Evolutionary conservation across 2,797 vertebrate species (phyloP).

Genomic region (Sebastes diploproa): DNA sequence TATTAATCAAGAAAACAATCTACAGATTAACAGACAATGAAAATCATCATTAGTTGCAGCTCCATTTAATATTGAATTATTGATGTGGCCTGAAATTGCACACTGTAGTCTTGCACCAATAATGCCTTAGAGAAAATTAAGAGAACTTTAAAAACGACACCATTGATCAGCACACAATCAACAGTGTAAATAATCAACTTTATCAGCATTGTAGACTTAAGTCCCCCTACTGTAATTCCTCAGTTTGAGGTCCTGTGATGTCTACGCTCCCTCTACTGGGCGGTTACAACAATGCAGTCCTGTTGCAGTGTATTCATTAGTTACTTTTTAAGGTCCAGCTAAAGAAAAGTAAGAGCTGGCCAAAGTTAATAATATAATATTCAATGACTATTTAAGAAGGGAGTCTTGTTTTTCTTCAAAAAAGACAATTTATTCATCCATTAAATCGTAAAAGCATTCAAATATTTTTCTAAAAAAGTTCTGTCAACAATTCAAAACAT

Average conservation of each 20-base stretch:
- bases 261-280: slow-evolving; percentile 78
- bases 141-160: not conserved
- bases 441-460: slow-evolving; percentile 59
- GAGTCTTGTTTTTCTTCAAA: not conserved
- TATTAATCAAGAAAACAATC: too few relatives aligned
- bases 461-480: slow-evolving; percentile 47
- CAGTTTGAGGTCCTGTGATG: slow-evolving; percentile 34
- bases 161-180: not conserved
- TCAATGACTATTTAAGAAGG: not conserved
- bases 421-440: slow-evolving; percentile 74
- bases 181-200: not conserved
- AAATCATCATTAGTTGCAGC: too few relatives aligned
- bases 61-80: not conserved
- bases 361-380: not conserved
- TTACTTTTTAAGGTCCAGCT: not conserved
- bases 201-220: not conserved
- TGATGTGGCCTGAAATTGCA: not conserved
- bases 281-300: slow-evolving; percentile 36
- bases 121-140: not conserved
- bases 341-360: not conserved
- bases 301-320: not conserved
- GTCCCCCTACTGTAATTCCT: not conserved
- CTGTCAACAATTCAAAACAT: slow-evolving; percentile 22
- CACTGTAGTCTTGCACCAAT: not conserved
- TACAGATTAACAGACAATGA: too few relatives aligned